These are phyloP conservation scores for Crossocerus cetratus DNA, from an alignment of 2,888 invertebrate genomes.

Conservation along the genomic window DNA sequence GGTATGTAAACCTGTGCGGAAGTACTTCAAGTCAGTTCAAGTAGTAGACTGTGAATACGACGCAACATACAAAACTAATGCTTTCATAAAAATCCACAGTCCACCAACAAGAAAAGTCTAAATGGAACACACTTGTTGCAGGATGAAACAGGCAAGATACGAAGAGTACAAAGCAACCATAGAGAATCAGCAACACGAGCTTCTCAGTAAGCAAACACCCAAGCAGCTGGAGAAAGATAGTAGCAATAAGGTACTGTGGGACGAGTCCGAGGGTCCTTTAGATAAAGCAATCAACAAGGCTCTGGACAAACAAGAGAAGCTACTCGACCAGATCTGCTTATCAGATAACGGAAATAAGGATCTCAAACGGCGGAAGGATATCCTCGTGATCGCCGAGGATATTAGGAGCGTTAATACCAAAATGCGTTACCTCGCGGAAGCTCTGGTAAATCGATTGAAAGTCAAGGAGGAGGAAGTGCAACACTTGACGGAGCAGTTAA, in stretches of 20 bases:
- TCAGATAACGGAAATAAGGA: conserved; percentile 55
- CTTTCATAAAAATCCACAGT: not conserved
- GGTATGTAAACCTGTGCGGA: conserved; percentile 49
- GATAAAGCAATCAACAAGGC: conserved; percentile 80
- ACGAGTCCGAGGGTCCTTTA: conserved; percentile 63
- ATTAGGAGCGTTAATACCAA: conserved; percentile 82
- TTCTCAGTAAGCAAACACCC: conserved; percentile 58
- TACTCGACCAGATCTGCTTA: conserved; percentile 64
- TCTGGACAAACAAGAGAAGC: conserved; percentile 84
- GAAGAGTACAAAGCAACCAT: conserved; percentile 70
- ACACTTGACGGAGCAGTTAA: conserved; percentile 80
- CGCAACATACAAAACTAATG: too few relatives aligned
- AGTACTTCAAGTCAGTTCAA: not conserved
- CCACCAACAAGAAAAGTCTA: not conserved
- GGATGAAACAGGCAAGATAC: conserved; percentile 74
- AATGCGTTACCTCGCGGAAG: conserved; percentile 80
- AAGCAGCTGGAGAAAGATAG: conserved; percentile 63
- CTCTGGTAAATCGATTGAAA: conserved; percentile 82
- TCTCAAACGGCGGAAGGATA: conserved; percentile 81
- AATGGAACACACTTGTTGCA: conserved; percentile 37
- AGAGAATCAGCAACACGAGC: conserved; percentile 63
- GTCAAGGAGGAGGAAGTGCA: conserved; percentile 83
- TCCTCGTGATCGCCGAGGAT: conserved; percentile 83
- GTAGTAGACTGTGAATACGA: not conserved
- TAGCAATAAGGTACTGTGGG: conserved; percentile 35